Conservation (phyloP, 2,113 vertebrate genomes). For the Mustela lutreola region DNA sequence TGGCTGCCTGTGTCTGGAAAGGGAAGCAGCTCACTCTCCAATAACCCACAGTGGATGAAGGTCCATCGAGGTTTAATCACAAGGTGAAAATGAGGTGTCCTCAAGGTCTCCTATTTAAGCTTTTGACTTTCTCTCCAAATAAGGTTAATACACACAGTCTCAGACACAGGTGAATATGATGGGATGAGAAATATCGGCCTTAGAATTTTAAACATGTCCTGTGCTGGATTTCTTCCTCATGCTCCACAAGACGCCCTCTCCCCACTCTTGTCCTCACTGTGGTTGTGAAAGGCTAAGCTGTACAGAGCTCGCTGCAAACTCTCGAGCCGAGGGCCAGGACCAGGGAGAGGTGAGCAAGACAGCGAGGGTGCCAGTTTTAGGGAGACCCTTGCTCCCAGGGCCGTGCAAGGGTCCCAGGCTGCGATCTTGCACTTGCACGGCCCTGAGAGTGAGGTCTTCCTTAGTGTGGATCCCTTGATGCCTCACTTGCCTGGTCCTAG, state of each 20-base stretch:
- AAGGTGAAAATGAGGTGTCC: not conserved
- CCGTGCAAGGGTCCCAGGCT: not conserved
- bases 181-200: not conserved
- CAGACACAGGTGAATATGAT: not conserved
- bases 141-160: not conserved
- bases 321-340: not conserved
- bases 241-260: not conserved
- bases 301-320: not conserved
- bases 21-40: not conserved
- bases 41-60: not conserved
- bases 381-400: accelerated
- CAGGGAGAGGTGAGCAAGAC: not conserved
- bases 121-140: conserved; percentile 23
- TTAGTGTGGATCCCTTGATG: not conserved
- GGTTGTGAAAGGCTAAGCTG: not conserved
- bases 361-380: not conserved
- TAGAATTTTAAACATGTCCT: not conserved
- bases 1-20: not conserved
- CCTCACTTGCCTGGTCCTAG: not conserved
- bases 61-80: too few relatives aligned
- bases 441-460: not conserved
- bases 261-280: not conserved
- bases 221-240: not conserved
- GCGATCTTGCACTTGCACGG: not conserved
- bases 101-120: not conserved